phyloP scores from a whole-genome alignment of 2,888 invertebrate genomes.

The Eupithecia insigniata region DNA sequence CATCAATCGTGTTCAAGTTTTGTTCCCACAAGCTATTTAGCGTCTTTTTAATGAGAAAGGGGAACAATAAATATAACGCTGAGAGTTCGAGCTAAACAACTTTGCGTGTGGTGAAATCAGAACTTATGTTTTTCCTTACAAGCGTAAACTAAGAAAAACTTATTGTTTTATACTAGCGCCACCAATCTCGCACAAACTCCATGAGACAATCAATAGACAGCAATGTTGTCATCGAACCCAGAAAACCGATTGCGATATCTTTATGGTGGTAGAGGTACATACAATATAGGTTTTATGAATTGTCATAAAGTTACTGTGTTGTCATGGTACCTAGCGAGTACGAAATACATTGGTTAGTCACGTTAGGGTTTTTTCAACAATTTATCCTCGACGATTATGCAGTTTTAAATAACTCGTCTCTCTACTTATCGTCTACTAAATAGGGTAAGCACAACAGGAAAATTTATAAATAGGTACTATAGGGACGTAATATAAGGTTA shows the following conservation, averaged over 20 bases:
- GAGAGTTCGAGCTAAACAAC: background rate
- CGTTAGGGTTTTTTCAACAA: background rate
- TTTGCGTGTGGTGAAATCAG: background rate
- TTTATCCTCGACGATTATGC: background rate
- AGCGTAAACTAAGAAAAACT: background rate
- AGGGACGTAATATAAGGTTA: background rate
- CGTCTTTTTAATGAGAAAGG: background rate
- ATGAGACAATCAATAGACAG: conserved; percentile 38
- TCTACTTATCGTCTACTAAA: background rate
- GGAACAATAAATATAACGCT: background rate
- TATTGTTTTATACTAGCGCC: background rate
- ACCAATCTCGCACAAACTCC: conserved; percentile 33
- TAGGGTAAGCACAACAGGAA: conserved; percentile 1
- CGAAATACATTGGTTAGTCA: background rate
- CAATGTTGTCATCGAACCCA: conserved; percentile 31
- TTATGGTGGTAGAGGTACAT: background rate
- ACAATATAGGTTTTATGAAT: background rate
- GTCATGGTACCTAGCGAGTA: background rate
- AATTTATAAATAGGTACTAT: background rate
- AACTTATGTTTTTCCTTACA: background rate
- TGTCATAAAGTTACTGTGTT: background rate
- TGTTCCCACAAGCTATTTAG: background rate
- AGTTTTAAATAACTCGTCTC: background rate
- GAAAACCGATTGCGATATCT: conserved; percentile 12
- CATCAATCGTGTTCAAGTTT: background rate